Evolutionary conservation across 2,888 invertebrate genomes (phyloP).

Genomic region (Timema cristinae): DNA sequence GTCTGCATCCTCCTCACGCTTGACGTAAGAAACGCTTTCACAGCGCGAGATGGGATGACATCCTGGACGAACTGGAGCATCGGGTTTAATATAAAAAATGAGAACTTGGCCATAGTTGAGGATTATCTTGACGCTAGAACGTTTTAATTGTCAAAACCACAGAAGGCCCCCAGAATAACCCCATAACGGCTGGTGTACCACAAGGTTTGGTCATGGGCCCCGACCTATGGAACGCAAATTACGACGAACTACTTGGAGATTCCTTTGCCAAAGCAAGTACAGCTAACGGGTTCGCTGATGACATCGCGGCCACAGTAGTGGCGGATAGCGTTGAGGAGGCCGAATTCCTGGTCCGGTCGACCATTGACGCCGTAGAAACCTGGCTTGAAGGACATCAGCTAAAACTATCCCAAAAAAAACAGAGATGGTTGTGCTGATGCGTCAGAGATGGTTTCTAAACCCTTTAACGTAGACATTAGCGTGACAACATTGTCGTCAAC

Average conservation of each 20-base stretch:
- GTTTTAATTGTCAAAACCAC: conserved; percentile 7
- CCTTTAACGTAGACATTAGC: neutral
- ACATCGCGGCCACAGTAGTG: too few species aligned
- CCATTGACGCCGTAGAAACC: neutral
- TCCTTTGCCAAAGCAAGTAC: neutral
- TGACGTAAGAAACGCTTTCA: too few species aligned
- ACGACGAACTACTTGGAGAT: neutral
- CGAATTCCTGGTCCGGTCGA: neutral
- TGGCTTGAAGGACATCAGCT: neutral
- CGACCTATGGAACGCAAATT: neutral
- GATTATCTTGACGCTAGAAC: neutral
- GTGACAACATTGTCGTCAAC: neutral
- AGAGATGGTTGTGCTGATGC: neutral
- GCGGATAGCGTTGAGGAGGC: neutral
- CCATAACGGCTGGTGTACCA: neutral
- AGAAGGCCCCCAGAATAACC: neutral
- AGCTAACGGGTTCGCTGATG: neutral
- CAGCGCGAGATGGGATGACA: neutral
- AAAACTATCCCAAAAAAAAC: neutral
- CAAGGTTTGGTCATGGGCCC: neutral
- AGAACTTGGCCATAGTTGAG: neutral
- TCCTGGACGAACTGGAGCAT: neutral
- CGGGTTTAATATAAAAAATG: too few species aligned
- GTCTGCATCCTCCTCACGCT: neutral
- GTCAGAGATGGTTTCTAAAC: too few species aligned